Conservation (phyloP, 2,113 vertebrate genomes). For the Ranitomeya variabilis region DNA sequence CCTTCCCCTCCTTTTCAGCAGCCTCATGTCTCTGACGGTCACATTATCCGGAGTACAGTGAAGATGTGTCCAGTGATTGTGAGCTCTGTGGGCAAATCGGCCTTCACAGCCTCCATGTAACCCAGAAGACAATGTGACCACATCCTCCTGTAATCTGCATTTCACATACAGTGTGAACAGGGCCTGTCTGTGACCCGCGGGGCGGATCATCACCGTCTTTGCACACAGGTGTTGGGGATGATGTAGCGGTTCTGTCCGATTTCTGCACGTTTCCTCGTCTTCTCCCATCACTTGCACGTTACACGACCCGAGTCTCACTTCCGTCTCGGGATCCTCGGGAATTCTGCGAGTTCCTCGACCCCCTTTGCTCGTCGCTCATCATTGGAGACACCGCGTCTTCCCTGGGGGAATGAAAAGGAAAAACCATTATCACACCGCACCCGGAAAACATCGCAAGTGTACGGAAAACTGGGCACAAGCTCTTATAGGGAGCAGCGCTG, state of each 20-base stretch:
- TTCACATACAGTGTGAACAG: background rate
- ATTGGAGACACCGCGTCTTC: slow-evolving; percentile 69
- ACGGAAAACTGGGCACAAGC: no score
- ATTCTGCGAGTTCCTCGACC: background rate
- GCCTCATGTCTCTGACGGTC: no score
- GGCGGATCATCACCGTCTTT: background rate
- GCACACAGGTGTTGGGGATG: background rate
- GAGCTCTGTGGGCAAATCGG: background rate
- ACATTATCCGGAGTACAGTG: no score
- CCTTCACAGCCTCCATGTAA: background rate
- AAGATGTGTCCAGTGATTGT: background rate
- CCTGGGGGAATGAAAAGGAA: slow-evolving; percentile 51
- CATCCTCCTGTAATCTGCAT: background rate
- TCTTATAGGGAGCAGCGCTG: background rate
- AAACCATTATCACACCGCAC: no score
- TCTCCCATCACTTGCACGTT: background rate
- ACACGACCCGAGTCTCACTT: background rate
- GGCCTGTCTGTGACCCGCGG: background rate
- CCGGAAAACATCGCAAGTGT: background rate
- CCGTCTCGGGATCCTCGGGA: background rate
- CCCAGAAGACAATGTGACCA: background rate
- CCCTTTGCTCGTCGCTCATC: slow-evolving; percentile 54
- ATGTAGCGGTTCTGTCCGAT: background rate
- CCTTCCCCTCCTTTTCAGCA: no score
- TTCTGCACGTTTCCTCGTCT: background rate